Evolutionary conservation across 2,888 invertebrate genomes (phyloP).

Genomic region (Lasius fuliginosus): DNA sequence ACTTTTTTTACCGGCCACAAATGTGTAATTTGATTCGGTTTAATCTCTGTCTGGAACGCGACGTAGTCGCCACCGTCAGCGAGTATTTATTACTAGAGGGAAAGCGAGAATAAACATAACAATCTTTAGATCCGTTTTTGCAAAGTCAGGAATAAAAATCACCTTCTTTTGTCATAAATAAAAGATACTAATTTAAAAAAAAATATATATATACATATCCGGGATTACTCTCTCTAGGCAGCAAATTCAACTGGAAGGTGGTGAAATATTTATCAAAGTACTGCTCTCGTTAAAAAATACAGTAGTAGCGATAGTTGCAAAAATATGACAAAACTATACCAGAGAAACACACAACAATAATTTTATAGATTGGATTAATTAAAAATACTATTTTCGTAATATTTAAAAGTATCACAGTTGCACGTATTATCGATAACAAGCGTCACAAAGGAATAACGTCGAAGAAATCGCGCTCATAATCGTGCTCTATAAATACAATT

Average conservation of each 20-base stretch:
- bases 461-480: background rate
- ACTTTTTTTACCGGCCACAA: conserved; percentile 47
- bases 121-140: conserved; percentile 38
- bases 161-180: background rate
- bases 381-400: background rate
- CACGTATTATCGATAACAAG: background rate
- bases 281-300: background rate
- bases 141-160: conserved; percentile 20
- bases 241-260: background rate
- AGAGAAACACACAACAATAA: background rate
- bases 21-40: conserved; percentile 72
- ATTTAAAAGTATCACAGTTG: background rate
- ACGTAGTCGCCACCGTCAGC: conserved; percentile 38
- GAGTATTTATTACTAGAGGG: conserved; percentile 68
- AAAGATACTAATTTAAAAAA: background rate
- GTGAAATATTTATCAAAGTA: background rate
- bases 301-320: background rate
- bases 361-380: background rate
- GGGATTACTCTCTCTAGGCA: background rate
- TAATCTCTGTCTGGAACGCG: conserved; percentile 63
- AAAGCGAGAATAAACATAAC: conserved; percentile 44
- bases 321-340: background rate
- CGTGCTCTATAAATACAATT: background rate
- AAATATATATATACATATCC: background rate
- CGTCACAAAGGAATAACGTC: background rate